phyloP scores from a whole-genome alignment of 2,113 vertebrate species.

The Solenodon paradoxus region DNA sequence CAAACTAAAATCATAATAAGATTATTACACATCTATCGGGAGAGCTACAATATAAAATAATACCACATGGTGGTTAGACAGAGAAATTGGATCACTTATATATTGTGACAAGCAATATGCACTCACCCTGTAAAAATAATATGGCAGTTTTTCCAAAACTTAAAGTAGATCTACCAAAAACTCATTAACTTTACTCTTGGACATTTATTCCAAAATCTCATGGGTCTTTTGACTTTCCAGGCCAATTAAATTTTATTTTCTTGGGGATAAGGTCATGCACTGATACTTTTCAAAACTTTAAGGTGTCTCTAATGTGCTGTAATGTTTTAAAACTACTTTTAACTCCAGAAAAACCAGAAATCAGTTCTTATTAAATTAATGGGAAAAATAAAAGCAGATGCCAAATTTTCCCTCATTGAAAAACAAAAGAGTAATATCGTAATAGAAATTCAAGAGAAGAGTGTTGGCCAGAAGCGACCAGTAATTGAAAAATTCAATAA shows the following conservation, averaged over 20 bases:
- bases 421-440: constrained; percentile 42
- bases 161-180: no score
- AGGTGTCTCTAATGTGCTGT: not conserved
- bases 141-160: not conserved
- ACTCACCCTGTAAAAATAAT: not conserved
- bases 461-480: not conserved
- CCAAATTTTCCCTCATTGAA: constrained; percentile 7
- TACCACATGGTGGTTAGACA: no score
- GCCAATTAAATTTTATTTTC: not conserved
- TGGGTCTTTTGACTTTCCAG: not conserved
- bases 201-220: not conserved
- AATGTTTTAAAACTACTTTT: not conserved
- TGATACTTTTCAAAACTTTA: not conserved
- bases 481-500: constrained; percentile 52
- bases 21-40: not conserved
- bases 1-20: no score
- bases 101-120: not conserved
- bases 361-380: not conserved
- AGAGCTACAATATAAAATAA: not conserved
- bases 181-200: not conserved
- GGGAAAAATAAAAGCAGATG: not conserved
- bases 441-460: not conserved
- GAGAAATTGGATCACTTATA: not conserved
- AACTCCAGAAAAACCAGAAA: not conserved
- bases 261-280: not conserved